Base-by-base conservation (phyloP, 2,113 vertebrate species). In the Daboia siamensis region DNA sequence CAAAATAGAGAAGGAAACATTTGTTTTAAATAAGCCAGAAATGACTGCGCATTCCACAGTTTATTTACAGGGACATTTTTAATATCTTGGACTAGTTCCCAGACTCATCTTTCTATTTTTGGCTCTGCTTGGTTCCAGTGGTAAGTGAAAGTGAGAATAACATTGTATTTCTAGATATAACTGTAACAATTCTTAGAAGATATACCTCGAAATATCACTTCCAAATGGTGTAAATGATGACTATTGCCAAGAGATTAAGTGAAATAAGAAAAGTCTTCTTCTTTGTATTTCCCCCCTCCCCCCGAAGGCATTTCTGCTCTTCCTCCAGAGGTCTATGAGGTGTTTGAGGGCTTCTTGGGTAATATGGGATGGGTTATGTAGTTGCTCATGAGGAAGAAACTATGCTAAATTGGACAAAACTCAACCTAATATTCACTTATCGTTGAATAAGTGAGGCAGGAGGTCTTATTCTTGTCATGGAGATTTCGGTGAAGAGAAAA, bases 101-200 rank as follows among this genome's bases (percentile, higher is more conserved):
- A 85, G 17, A 33, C 23, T 52, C 59, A 74, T 39, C 39, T 5
- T 39, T 92, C 56, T 90, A 88, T 74, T 95, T 91, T 46, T 90
- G 33, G 52, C 95, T 93, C 87, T 69, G 88, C 12, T 52, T 87
- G 7, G 80, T 74, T 92, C 90, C 84, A 89, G 86, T 86, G 64
- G 51, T 48, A 90, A 90, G 88, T 93, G 80, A 90, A 93, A 94
- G 57, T 23, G 15, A 89, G 26, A 69, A 90, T 90, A 69, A 90
- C 7, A 51, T 51, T 64, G 33, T 15, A 87, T 87, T 87, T 93
- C 92, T 87, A 92, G 55, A 57, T 93, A 91, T 59, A 95, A 90
- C 23, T 90, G 88, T 0, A 0, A 54, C 54, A 17, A 54, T 87
- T 54, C 51, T 87, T 87, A 17, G 86, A n/a, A 54, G 51, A 54